Base-by-base conservation (phyloP, 2,797 vertebrate species). In the Melanotaenia nigrans region DNA sequence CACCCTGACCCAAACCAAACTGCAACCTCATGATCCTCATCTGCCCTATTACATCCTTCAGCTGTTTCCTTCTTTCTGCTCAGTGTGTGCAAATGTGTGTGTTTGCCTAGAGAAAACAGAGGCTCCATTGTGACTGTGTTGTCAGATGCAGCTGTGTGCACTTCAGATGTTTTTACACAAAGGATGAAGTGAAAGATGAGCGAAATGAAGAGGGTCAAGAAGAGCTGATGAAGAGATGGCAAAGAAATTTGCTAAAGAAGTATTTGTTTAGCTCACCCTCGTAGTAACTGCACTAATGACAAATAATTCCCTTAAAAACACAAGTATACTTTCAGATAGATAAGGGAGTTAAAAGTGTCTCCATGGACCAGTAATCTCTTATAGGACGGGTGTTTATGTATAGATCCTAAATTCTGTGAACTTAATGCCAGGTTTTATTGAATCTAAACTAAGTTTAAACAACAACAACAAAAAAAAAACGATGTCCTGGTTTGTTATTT, bases 21-120 rank as follows among this genome's bases (percentile, higher is more conserved):
- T 82, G 76, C 86, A 91, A 92, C 90, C 88, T 87, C 92, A 93
- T 96, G 93, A 94, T 95, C 93, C 92, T 93, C 90, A 90, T 92
- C 83, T 89, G 92, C 88, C 92, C 90, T 77, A 87, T 86, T 93
- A 93, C 92, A 89, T 86, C 87, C 91, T 86, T 93, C 91, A 93
- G 92, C 92, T 93, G 92, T 93, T 93, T 90, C 87, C 86, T 74
- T 77, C 91, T 90, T 88, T 73, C 79, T 71, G 72, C 72, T 80
- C 62, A 56, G 30, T 74, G 42, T 74, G 53, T 49, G 63, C 69
- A 56, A 66, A 59, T 79, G 75, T 75, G 78, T 57, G 82, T 83
- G 76, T 83, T 68, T 77, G 66, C 45, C 53, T 16, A 3, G 83
- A 73, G 78, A 88, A 87, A 79, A 93, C 89, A 93, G 87, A 90